Conservation (phyloP, 2,797 vertebrate species). For the Cynopterus sphinx region DNA sequence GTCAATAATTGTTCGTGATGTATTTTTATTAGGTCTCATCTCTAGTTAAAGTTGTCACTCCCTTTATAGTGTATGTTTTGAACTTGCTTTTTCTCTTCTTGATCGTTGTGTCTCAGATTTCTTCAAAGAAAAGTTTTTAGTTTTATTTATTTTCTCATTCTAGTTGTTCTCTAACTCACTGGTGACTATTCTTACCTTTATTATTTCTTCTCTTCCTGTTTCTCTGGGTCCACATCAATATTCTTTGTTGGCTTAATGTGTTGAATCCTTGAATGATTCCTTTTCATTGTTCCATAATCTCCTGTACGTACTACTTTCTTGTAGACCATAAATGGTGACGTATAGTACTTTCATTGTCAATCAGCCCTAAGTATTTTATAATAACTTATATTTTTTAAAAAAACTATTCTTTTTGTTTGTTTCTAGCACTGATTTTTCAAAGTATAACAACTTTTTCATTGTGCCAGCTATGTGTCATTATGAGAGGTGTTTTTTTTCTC, state of each 20-base stretch:
- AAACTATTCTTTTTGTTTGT: conserved; percentile 47
- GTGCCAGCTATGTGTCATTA: conserved; percentile 54
- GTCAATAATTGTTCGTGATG: neutral
- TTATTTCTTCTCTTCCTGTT: neutral
- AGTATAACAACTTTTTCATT: conserved; percentile 59
- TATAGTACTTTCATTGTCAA: neutral
- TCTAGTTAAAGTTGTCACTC: neutral
- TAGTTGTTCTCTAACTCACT: neutral
- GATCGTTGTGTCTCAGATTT: neutral
- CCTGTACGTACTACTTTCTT: neutral
- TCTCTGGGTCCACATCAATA: neutral
- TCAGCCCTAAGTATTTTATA: neutral
- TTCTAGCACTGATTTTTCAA: conserved; percentile 57
- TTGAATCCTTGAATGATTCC: neutral
- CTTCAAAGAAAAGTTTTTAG: neutral
- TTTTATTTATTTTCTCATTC: neutral
- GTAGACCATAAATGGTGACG: neutral
- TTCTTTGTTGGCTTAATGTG: neutral
- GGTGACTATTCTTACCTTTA: neutral
- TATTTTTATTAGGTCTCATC: neutral
- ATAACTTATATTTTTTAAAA: conserved; percentile 13
- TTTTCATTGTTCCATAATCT: neutral
- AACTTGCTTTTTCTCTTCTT: neutral
- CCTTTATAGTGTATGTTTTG: neutral
- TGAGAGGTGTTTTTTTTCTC: conserved; percentile 55